Evolutionary conservation across 2,113 vertebrate genomes (phyloP).

Genomic region (Pelecanoides urinatrix): DNA sequence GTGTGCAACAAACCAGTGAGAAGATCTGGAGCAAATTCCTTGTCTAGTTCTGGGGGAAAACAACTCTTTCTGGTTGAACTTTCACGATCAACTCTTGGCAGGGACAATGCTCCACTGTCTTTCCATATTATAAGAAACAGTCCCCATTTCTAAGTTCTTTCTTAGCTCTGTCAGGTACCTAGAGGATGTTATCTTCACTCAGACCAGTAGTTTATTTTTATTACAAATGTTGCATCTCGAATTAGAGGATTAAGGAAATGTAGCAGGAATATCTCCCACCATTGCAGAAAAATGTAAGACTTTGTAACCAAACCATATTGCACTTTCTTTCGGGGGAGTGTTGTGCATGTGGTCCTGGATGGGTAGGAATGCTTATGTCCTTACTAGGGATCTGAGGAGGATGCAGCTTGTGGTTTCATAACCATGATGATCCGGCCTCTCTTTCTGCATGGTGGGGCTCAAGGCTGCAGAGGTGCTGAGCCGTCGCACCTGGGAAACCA

Average conservation of each 20-base stretch:
- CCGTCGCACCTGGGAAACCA: background rate
- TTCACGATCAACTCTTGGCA: background rate
- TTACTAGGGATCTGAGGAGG: background rate
- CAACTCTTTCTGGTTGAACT: background rate
- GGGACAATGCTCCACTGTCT: background rate
- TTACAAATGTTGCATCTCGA: background rate
- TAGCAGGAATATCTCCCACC: background rate
- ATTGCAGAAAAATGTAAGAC: background rate
- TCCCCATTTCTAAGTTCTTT: background rate
- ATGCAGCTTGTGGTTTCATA: background rate
- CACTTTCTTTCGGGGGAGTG: background rate
- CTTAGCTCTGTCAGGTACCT: background rate
- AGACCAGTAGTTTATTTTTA: background rate
- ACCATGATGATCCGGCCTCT: background rate
- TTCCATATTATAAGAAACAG: background rate
- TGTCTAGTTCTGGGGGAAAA: background rate
- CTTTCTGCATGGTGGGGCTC: background rate
- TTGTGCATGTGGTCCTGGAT: background rate
- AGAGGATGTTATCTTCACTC: background rate
- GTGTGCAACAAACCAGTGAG: background rate
- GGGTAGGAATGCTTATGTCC: background rate
- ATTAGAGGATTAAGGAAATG: background rate
- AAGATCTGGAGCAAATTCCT: background rate
- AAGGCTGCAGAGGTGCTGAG: background rate
- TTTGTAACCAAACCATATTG: background rate